phyloP scores from a whole-genome alignment of 2,888 invertebrate genomes.

The Parapristionchus giblindavisi region DNA sequence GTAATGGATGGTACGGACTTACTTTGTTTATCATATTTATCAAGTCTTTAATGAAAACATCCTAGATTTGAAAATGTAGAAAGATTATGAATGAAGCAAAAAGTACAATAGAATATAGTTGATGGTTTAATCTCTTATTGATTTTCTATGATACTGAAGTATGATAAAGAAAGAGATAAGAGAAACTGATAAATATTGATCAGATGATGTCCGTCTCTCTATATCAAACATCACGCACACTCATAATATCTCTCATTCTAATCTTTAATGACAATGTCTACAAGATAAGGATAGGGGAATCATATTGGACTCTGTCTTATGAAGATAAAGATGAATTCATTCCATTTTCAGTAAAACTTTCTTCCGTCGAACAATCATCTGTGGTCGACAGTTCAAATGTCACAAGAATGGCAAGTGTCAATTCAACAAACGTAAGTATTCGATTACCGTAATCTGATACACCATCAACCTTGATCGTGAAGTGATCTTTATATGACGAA shows the following conservation, averaged over 20 bases:
- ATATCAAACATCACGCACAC: not conserved
- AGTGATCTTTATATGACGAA: too few relatives aligned
- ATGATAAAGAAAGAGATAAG: not conserved
- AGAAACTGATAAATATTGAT: not conserved
- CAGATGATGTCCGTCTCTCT: not conserved
- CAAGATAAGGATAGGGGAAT: not conserved
- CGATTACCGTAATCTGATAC: too few relatives aligned
- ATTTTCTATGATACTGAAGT: not conserved
- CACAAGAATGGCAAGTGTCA: constrained; percentile 45
- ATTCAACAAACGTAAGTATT: constrained; percentile 43
- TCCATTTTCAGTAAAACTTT: constrained; percentile 46
- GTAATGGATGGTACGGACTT: constrained; percentile 38
- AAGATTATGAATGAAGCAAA: too few relatives aligned
- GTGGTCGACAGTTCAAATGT: constrained; percentile 44
- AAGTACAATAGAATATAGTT: not conserved
- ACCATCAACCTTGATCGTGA: too few relatives aligned
- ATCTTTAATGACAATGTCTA: not conserved
- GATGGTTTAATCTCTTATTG: not conserved
- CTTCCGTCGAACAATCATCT: constrained; percentile 47
- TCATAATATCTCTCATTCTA: not conserved
- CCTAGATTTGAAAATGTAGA: not conserved
- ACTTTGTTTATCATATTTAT: not conserved
- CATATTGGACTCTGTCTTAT: not conserved
- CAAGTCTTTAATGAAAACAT: not conserved
- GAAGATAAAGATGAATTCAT: too few relatives aligned